A percentile compares a stretch with the other conserved stretches of the same genome.
These are phyloP conservation scores for Thamnophis sirtalis DNA, from an alignment of 2,113 vertebrate genomes.

Conservation along the genomic window DNA sequence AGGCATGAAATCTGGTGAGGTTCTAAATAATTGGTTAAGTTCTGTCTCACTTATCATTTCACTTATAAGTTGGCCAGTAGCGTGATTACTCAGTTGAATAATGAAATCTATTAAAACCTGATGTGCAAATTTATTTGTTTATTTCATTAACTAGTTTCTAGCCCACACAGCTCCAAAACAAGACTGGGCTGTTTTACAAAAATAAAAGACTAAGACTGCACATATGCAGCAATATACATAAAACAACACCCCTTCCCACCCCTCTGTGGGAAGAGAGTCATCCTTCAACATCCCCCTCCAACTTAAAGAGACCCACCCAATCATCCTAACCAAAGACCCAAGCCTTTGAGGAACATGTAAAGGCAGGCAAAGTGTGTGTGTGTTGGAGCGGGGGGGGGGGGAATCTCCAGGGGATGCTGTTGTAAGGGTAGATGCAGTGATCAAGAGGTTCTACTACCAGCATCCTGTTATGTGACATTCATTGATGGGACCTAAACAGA, in stretches of 20 bases:
- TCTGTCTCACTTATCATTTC: neutral
- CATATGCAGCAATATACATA: neutral
- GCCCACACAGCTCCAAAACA: neutral
- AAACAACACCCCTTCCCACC: no score
- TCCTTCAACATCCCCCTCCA: neutral
- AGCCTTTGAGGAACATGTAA: neutral
- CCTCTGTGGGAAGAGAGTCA: neutral
- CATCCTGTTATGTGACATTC: neutral
- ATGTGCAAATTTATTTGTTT: neutral
- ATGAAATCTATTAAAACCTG: neutral
- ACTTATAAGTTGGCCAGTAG: neutral
- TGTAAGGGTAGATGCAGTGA: neutral
- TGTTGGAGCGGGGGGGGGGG: accelerated
- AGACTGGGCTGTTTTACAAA: neutral
- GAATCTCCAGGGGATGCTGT: neutral
- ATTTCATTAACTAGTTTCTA: neutral
- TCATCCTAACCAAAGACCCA: neutral
- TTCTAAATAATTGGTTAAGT: neutral
- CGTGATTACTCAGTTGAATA: neutral
- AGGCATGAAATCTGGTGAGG: neutral
- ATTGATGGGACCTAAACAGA: neutral
- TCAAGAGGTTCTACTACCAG: neutral
- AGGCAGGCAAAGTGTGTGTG: neutral
- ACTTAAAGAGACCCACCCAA: neutral
- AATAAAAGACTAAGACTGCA: neutral